Evolutionary conservation across 2,113 vertebrate species (phyloP).

Genomic region (Sylvilagus bachmani): DNA sequence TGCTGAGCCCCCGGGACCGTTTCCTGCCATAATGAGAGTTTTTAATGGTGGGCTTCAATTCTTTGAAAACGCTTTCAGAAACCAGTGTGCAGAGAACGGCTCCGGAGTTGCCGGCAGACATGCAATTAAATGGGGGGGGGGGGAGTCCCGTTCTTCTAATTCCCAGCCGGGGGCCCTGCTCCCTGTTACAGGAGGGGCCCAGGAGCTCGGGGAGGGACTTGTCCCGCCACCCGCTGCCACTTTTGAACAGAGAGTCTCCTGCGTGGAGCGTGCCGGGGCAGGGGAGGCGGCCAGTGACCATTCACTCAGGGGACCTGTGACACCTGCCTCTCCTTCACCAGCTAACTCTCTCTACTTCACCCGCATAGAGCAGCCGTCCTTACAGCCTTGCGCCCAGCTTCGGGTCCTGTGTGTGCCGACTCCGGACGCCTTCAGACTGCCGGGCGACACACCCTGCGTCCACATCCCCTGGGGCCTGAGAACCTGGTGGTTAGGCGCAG

Average conservation of each 20-base stretch:
- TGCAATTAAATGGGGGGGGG: conserved; percentile 42
- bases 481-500: accelerated
- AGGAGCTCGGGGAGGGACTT: neutral
- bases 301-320: too few relatives aligned
- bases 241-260: neutral
- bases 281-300: too few relatives aligned
- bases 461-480: too few relatives aligned
- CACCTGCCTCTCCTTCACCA: accelerated
- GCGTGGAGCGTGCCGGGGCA: too few relatives aligned
- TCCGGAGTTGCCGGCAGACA: conserved; percentile 64
- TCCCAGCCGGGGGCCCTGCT: neutral
- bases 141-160: neutral
- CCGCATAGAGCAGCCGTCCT: accelerated
- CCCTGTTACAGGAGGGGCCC: neutral
- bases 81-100: conserved; percentile 3
- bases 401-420: accelerated
- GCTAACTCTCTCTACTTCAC: accelerated
- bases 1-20: conserved; percentile 25
- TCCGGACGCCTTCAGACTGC: too few relatives aligned
- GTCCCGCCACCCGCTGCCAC: neutral
- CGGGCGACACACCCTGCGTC: too few relatives aligned
- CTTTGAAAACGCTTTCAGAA: conserved; percentile 67
- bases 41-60: conserved; percentile 69
- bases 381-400: accelerated
- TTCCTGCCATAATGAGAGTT: conserved; percentile 74